Percentiles rank a stretch among this genome's conserved stretches.
Evolutionary conservation across 2,888 invertebrate genomes (phyloP).

Genomic region (Mantis religiosa): DNA sequence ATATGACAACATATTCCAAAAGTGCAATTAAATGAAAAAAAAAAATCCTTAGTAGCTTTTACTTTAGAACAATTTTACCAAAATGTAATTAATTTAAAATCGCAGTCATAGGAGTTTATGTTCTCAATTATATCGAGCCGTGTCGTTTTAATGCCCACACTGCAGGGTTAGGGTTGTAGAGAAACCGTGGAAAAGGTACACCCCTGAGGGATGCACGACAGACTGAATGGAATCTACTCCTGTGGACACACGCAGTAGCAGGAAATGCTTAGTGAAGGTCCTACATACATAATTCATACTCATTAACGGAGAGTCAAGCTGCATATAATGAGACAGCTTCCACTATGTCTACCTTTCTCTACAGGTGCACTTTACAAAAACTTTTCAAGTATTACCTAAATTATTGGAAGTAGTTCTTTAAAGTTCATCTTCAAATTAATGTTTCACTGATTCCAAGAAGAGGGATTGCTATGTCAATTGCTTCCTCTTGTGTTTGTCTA

Average conservation of each 20-base stretch:
- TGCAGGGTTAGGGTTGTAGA: no score
- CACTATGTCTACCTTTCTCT: background rate
- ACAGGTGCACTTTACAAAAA: background rate
- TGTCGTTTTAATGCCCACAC: no score
- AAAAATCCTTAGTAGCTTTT: no score
- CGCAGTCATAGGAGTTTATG: no score
- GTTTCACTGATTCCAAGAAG: background rate
- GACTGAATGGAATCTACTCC: background rate
- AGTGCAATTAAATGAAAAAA: no score
- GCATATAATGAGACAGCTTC: background rate
- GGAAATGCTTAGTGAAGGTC: constrained; percentile 12
- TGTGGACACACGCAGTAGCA: background rate
- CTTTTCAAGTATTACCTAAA: background rate
- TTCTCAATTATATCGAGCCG: no score
- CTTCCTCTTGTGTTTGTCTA: background rate
- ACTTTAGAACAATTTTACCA: no score
- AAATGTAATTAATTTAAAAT: no score
- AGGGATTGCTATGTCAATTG: background rate
- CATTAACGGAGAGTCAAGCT: background rate
- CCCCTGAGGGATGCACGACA: background rate
- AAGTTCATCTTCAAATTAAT: background rate
- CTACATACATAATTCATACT: constrained; percentile 15
- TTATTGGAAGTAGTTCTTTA: background rate
- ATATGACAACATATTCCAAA: no score
- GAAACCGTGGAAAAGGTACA: background rate